Percentiles rank a stretch among this genome's conserved stretches.
Evolutionary conservation across 2,113 vertebrate genomes (phyloP).

Genomic region (Gopherus evgoodei): DNA sequence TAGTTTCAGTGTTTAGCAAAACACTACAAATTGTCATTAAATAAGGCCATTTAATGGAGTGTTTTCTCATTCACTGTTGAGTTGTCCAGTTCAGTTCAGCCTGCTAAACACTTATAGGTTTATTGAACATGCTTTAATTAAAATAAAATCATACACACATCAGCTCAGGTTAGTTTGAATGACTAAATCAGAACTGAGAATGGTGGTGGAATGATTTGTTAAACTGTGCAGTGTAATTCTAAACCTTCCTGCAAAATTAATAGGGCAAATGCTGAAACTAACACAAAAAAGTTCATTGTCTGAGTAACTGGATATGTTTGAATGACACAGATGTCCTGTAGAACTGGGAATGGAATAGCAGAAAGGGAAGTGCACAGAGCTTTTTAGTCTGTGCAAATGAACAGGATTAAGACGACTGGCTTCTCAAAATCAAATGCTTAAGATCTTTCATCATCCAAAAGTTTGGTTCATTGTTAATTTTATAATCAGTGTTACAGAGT

Average conservation of each 20-base stretch:
- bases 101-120: constrained; percentile 5
- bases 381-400: constrained; percentile 3
- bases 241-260: constrained; percentile 56
- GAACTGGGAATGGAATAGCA: constrained; percentile 29
- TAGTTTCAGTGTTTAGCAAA: not conserved
- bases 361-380: not conserved
- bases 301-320: constrained; percentile 70
- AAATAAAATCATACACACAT: constrained; percentile 24
- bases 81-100: not conserved
- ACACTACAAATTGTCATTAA: accelerated
- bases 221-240: constrained; percentile 26
- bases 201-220: constrained; percentile 30
- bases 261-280: constrained; percentile 33
- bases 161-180: constrained; percentile 38
- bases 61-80: not conserved
- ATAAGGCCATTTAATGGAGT: not conserved
- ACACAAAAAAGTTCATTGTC: constrained; percentile 78
- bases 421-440: constrained; percentile 34
- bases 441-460: not conserved
- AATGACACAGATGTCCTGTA: constrained; percentile 45
- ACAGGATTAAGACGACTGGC: not conserved
- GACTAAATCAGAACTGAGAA: constrained; percentile 3
- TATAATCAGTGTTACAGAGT: not conserved
- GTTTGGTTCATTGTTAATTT: not conserved
- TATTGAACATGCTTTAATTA: constrained; percentile 53